A percentile compares a stretch with the other conserved stretches of the same genome.
Evolutionary conservation across 2,888 invertebrate genomes (phyloP).

Genomic region (Orgyia antiqua): DNA sequence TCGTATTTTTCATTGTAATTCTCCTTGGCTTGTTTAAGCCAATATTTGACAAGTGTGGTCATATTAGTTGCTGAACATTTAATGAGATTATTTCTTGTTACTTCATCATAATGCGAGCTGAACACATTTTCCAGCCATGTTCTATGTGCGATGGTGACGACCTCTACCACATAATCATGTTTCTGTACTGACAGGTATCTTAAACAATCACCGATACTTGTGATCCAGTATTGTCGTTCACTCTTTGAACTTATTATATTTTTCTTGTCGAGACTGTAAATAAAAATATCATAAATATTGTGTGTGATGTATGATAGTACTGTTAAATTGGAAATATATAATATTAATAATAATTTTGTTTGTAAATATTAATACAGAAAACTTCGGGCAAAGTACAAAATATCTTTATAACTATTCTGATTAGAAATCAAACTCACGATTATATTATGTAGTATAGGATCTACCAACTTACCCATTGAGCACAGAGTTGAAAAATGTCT

Average conservation of each 20-base stretch:
- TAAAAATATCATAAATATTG: too few relatives aligned
- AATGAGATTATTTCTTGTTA: slow-evolving; percentile 30
- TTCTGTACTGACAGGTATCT: slow-evolving; percentile 49
- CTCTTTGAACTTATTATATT: slow-evolving; percentile 79
- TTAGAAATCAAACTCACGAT: background rate
- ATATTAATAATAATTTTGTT: too few relatives aligned
- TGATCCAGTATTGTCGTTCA: slow-evolving; percentile 82
- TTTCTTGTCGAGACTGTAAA: slow-evolving; percentile 78
- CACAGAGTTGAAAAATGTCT: slow-evolving; percentile 67
- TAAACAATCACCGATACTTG: slow-evolving; percentile 86
- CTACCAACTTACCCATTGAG: too few relatives aligned
- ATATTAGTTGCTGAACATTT: slow-evolving; percentile 39
- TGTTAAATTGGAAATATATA: too few relatives aligned
- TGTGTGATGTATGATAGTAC: too few relatives aligned
- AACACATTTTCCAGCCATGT: slow-evolving; percentile 42
- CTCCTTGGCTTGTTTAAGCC: slow-evolving; percentile 46
- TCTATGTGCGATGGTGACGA: slow-evolving; percentile 38
- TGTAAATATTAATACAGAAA: too few relatives aligned
- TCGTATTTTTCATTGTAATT: slow-evolving; percentile 37
- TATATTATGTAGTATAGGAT: background rate
- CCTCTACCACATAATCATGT: slow-evolving; percentile 29
- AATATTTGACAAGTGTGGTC: slow-evolving; percentile 43
- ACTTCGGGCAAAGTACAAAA: too few relatives aligned
- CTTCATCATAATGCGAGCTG: slow-evolving; percentile 13
- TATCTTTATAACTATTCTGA: too few relatives aligned